phyloP scores from a whole-genome alignment of 2,113 vertebrate genomes.

The Numenius arquata region DNA sequence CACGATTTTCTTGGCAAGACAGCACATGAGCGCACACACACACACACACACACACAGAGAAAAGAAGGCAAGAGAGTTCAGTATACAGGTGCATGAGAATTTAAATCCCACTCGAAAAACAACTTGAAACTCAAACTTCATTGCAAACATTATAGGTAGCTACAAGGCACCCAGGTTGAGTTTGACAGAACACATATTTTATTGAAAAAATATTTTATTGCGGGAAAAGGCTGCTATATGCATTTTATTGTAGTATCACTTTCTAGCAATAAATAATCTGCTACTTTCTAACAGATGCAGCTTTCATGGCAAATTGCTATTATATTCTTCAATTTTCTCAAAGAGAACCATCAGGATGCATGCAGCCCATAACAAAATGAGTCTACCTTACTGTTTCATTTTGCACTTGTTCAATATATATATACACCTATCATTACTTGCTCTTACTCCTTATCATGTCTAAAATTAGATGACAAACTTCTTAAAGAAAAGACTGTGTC shows the following conservation, averaged over 20 bases:
- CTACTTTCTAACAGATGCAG: neutral
- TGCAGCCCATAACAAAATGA: neutral
- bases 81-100: neutral
- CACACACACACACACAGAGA: neutral
- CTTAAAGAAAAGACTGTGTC: neutral
- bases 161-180: neutral
- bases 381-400: neutral
- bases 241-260: neutral
- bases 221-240: neutral
- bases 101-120: constrained; percentile 2
- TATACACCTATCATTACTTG: neutral
- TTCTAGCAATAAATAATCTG: neutral
- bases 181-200: neutral
- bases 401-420: neutral
- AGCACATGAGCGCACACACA: neutral
- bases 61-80: neutral
- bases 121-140: constrained; percentile 5
- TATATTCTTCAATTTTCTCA: neutral
- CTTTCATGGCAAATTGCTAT: neutral
- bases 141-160: neutral
- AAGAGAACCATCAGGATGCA: neutral
- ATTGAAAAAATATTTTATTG: neutral
- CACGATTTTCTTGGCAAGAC: constrained; percentile 18
- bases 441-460: neutral
- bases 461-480: neutral